Conservation (phyloP, 1,140 invertebrate genomes). For the Copidosoma floridanum region DNA sequence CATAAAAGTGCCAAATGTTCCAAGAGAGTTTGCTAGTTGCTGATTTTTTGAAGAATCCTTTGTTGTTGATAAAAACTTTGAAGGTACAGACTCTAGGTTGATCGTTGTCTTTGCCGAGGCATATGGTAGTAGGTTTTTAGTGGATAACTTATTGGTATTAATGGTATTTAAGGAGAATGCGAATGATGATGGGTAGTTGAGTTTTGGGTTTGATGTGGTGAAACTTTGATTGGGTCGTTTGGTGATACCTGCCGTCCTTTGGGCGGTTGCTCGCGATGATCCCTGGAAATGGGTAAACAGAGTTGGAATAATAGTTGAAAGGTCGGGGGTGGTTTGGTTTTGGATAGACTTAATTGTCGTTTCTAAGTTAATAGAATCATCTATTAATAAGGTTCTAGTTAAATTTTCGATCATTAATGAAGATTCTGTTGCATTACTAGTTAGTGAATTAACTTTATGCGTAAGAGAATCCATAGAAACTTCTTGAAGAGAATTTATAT, state of each 20-base stretch:
- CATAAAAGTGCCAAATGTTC: slow-evolving; percentile 45
- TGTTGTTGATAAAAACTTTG: background rate
- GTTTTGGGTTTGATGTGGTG: background rate
- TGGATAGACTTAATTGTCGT: slow-evolving; percentile 24
- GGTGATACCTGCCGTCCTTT: slow-evolving; percentile 51
- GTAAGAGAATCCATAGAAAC: background rate
- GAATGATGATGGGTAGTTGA: slow-evolving; percentile 24
- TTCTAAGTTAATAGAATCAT: slow-evolving; percentile 18
- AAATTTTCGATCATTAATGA: slow-evolving; percentile 10
- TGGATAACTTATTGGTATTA: slow-evolving; percentile 6
- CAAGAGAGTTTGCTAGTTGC: slow-evolving; percentile 31
- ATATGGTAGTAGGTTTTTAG: slow-evolving; percentile 1
- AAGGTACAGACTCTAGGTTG: background rate
- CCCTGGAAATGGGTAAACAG: slow-evolving; percentile 54
- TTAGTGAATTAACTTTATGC: slow-evolving; percentile 21
- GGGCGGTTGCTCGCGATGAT: slow-evolving; percentile 49
- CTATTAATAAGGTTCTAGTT: slow-evolving; percentile 2
- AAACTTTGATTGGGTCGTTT: slow-evolving; percentile 31
- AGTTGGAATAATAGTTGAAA: slow-evolving; percentile 44
- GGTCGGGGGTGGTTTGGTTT: slow-evolving; percentile 25
- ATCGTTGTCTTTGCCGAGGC: background rate
- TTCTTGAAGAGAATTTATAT: background rate
- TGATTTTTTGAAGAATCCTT: slow-evolving; percentile 29
- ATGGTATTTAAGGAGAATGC: background rate
- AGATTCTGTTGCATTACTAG: slow-evolving; percentile 14